A percentile compares a stretch with the other conserved stretches of the same genome.
phyloP scores from a whole-genome alignment of 2,888 invertebrate genomes.

The Chaitophorus viminalis region DNA sequence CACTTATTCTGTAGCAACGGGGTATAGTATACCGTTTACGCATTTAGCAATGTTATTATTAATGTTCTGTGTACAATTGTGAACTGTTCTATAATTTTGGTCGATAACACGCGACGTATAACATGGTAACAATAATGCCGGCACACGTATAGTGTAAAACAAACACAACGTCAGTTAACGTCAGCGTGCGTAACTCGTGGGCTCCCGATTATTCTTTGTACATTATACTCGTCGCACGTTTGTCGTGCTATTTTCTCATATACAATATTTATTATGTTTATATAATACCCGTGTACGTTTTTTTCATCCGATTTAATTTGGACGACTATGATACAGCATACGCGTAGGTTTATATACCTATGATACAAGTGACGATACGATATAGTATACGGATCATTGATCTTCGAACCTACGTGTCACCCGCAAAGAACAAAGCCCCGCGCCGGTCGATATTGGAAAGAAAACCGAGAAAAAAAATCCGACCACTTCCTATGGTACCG shows the following conservation, averaged over 20 bases:
- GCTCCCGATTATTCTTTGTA: not conserved
- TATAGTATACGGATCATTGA: constrained; percentile 42
- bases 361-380: not conserved
- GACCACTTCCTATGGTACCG: constrained; percentile 7
- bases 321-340: not conserved
- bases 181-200: not conserved
- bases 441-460: constrained; percentile 33
- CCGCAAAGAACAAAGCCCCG: constrained; percentile 52
- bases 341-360: too few relatives aligned
- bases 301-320: constrained; percentile 22
- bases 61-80: too few relatives aligned
- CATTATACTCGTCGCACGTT: not conserved
- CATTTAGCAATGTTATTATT: too few relatives aligned
- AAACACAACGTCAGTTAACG: not conserved
- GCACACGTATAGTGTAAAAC: not conserved
- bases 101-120: too few relatives aligned
- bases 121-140: too few relatives aligned
- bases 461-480: constrained; percentile 38
- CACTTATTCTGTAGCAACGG: too few relatives aligned
- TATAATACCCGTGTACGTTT: not conserved
- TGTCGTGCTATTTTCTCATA: not conserved
- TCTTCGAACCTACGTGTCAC: constrained; percentile 57
- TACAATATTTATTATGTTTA: not conserved
- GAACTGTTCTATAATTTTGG: too few relatives aligned
- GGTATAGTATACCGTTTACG: too few relatives aligned